Evolutionary conservation across 2,113 vertebrate genomes (phyloP).

Genomic region (Tragelaphus scriptus): DNA sequence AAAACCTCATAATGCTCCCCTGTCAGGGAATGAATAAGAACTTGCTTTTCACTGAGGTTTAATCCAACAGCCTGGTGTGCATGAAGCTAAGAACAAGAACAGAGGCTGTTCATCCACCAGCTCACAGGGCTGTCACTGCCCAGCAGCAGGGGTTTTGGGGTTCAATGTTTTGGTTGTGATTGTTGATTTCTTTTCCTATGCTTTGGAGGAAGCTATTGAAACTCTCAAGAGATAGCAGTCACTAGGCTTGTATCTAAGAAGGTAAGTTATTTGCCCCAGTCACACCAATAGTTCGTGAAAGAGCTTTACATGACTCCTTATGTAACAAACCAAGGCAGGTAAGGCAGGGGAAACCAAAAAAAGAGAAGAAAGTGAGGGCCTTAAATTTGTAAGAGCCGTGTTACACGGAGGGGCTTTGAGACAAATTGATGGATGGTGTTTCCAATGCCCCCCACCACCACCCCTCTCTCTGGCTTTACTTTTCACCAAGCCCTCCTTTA

Average conservation of each 20-base stretch:
- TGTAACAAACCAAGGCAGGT: neutral
- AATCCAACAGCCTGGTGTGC: neutral
- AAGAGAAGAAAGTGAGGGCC: neutral
- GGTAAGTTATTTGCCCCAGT: neutral
- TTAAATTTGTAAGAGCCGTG: neutral
- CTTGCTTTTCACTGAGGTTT: neutral
- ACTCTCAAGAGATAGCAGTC: neutral
- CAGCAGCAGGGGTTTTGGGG: neutral
- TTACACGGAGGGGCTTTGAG: neutral
- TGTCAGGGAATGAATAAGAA: neutral
- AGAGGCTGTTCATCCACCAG: too few relatives aligned
- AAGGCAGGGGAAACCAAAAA: neutral
- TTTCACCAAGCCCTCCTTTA: slow-evolving; percentile 54
- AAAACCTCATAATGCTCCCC: neutral
- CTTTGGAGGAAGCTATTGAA: neutral
- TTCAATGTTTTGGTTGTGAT: neutral
- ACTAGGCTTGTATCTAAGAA: neutral
- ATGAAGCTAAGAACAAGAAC: accelerated
- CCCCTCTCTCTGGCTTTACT: neutral
- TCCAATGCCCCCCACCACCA: neutral
- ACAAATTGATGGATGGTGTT: neutral
- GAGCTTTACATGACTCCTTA: neutral
- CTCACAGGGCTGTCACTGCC: neutral
- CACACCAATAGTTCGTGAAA: neutral
- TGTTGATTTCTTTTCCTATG: neutral